Evolutionary conservation across 2,797 vertebrate species (phyloP).

Genomic region (Coregonus sp.): DNA sequence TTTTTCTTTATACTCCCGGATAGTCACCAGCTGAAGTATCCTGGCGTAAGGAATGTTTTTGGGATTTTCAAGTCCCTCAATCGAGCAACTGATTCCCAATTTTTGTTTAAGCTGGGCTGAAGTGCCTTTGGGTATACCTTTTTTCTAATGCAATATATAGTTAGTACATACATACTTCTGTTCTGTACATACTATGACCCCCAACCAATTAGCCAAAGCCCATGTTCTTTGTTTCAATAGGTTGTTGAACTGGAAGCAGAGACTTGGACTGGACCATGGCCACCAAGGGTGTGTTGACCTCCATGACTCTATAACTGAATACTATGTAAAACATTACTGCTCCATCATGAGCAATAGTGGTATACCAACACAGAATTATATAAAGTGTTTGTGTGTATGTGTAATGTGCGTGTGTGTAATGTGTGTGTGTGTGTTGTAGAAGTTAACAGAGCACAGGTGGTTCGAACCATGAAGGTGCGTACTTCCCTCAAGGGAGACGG

Average conservation of each 20-base stretch:
- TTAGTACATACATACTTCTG: too few relatives aligned
- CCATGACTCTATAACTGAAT: background rate
- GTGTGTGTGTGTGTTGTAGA: slow-evolving; percentile 25
- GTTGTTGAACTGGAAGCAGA: slow-evolving; percentile 9
- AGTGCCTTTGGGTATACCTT: too few relatives aligned
- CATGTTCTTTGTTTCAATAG: background rate
- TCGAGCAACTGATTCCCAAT: too few relatives aligned
- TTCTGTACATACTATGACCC: too few relatives aligned
- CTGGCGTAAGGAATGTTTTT: too few relatives aligned
- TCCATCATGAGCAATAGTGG: background rate
- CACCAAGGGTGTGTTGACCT: slow-evolving; percentile 40
- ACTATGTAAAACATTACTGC: background rate
- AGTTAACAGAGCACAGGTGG: slow-evolving; percentile 48
- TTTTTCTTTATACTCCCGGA: too few relatives aligned
- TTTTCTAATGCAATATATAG: too few relatives aligned
- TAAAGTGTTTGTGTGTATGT: background rate
- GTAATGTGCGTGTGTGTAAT: background rate
- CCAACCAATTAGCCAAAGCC: too few relatives aligned
- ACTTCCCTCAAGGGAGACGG: slow-evolving; percentile 52
- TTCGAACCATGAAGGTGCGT: slow-evolving; percentile 55
- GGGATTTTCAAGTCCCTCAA: too few relatives aligned
- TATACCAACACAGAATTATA: background rate
- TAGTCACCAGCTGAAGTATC: too few relatives aligned
- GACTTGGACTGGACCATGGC: slow-evolving; percentile 51
- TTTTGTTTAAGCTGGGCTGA: too few relatives aligned